These are phyloP conservation scores for Drosophila lacteicornis DNA, from an alignment of 1,140 invertebrate species.

Conservation along the genomic window DNA sequence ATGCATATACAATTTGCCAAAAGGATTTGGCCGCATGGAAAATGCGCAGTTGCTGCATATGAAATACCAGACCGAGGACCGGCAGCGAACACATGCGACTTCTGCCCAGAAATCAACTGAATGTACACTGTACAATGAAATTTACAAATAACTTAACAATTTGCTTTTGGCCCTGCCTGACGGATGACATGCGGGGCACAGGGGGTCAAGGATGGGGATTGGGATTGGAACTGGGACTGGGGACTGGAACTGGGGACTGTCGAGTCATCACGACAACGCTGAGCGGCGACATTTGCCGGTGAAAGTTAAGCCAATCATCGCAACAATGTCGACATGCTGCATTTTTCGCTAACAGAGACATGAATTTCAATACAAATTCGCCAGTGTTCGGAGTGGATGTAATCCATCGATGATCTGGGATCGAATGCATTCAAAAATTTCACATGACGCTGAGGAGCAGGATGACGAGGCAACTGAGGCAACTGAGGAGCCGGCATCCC, in stretches of 20 bases:
- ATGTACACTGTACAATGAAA: slow-evolving; percentile 57
- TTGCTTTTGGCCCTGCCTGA: slow-evolving; percentile 73
- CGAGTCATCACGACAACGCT: slow-evolving; percentile 47
- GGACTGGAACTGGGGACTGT: slow-evolving; percentile 10
- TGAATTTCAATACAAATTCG: slow-evolving; percentile 73
- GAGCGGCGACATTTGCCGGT: slow-evolving; percentile 56
- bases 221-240: slow-evolving; percentile 2
- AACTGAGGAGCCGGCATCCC: slow-evolving; percentile 11
- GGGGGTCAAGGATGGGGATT: slow-evolving; percentile 10
- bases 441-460: slow-evolving; percentile 27
- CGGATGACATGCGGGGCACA: slow-evolving; percentile 33
- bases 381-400: slow-evolving; percentile 25
- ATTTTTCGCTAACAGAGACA: slow-evolving; percentile 71
- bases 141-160: slow-evolving; percentile 82
- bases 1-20: slow-evolving; percentile 74
- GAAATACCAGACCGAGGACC: slow-evolving; percentile 38
- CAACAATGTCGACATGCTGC: slow-evolving; percentile 61
- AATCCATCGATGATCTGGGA: slow-evolving; percentile 52
- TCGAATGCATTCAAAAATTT: slow-evolving; percentile 56
- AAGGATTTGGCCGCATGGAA: slow-evolving; percentile 66
- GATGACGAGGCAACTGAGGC: slow-evolving; percentile 29
- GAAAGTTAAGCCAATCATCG: slow-evolving; percentile 78
- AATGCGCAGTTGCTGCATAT: slow-evolving; percentile 61
- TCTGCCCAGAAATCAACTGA: slow-evolving; percentile 44
- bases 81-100: slow-evolving; percentile 25